Percentiles rank a stretch among this genome's conserved stretches.
These are phyloP conservation scores for Corynorhinus townsendii DNA, from an alignment of 2,113 vertebrate genomes.

Conservation along the genomic window DNA sequence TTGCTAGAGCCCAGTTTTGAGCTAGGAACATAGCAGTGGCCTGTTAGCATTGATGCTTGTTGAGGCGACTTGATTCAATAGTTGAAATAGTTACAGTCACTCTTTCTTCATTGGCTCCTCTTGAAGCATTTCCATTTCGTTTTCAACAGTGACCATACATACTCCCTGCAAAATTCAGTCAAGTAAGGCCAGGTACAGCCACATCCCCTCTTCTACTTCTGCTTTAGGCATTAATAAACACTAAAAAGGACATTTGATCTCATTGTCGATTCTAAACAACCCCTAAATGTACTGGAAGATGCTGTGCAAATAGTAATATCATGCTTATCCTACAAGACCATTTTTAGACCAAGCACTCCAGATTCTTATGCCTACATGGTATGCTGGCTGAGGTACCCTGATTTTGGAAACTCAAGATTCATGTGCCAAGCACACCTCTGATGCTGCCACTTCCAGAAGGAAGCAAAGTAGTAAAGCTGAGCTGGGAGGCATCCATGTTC, in stretches of 20 bases:
- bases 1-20: not conserved
- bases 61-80: not conserved
- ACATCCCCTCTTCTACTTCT: not conserved
- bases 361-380: accelerated
- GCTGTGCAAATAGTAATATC: not conserved
- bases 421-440: accelerated
- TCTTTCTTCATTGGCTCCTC: not conserved
- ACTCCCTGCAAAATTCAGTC: not conserved
- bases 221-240: not conserved
- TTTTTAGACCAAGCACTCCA: not conserved
- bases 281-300: not conserved
- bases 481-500: accelerated
- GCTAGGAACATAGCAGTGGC: not conserved
- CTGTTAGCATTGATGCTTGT: not conserved
- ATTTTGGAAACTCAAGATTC: not conserved
- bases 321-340: not conserved
- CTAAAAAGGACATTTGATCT: not conserved
- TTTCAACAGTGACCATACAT: not conserved
- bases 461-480: not conserved
- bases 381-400: not conserved
- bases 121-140: not conserved
- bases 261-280: not conserved
- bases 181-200: not conserved
- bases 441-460: not conserved
- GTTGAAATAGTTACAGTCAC: not conserved